Evolutionary conservation across 2,113 vertebrate species (phyloP), one percentile per base, ranked within the genome.

Genomic region (Nothocercus nigrocapillus): DNA sequence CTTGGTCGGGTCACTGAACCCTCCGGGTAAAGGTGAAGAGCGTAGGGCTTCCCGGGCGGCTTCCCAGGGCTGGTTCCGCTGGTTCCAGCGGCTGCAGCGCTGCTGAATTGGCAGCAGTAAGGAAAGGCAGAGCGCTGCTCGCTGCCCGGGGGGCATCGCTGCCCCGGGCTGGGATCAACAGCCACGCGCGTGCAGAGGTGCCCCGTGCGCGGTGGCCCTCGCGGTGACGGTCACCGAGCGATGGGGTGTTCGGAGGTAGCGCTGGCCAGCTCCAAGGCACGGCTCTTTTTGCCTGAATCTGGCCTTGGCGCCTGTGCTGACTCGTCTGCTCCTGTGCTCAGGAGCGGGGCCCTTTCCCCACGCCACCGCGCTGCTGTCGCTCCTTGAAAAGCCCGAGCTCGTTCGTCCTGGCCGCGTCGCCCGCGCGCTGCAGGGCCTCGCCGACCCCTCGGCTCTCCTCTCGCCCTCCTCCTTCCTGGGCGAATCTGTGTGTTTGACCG

Each of bases 331-430:
- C 32, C 69, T 34, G 61, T 62, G 88, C 64, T 74, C 34, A 32
- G 82, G 75, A 85, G 36, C 36, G 8, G 36, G 36, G 36, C 36
- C 36, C 36, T 56, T 4, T 32, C 40, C 40, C 34, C 0, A 0
- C 3, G 15, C 27, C 32, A 0, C 22, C 34, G 10, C 45, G 18
- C 17, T 45, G 78, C 42, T 53, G 51, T 9, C 28, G 45, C 40
- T 74, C 30, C 47, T 24, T 54, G 5, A 1, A 11, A 18, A 7
- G 22, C 7, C 4, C 0, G 5, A 36, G 5, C 62, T 68, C 42
- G 80, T 24, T 13, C 34, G 20, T n/a, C 32, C 15, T 12, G 40
- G 47, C 47, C 16, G 34, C 38, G 69, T 53, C 51, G 19, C 8
- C 12, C 36, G 2, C 1, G 1, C 19, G 0, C 72, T 45, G 22